phyloP scores from a whole-genome alignment of 35 echinoderm and acorn worm species.

The Ophioderma brevispina region DNA sequence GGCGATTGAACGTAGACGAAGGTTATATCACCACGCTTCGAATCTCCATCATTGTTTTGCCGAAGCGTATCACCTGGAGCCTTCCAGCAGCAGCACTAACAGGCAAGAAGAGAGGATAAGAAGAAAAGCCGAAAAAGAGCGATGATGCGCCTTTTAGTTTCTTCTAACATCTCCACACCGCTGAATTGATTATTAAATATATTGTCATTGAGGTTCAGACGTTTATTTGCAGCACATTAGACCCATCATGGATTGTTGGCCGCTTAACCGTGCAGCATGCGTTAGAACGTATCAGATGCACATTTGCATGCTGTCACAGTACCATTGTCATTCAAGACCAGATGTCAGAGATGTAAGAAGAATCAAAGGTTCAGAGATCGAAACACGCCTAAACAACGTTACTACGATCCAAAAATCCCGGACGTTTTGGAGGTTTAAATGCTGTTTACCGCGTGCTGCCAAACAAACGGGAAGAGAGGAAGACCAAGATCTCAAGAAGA shows the following conservation, averaged over 20 bases:
- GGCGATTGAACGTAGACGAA: too few species aligned
- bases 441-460: slow-evolving; percentile 22
- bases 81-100: background rate
- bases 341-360: background rate
- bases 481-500: background rate
- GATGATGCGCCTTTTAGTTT: background rate
- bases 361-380: background rate
- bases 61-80: slow-evolving; percentile 1
- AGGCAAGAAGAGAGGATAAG: background rate
- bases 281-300: slow-evolving; percentile 4
- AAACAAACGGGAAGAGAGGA: background rate
- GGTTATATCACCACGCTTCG: background rate
- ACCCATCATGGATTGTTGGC: slow-evolving; percentile 51
- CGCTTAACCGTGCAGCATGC: background rate
- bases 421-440: slow-evolving; percentile 52
- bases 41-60: background rate
- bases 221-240: background rate
- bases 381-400: slow-evolving; percentile 23
- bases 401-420: slow-evolving; percentile 48
- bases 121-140: background rate
- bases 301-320: slow-evolving; percentile 32
- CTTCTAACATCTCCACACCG: background rate
- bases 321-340: slow-evolving; percentile 38
- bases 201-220: background rate
- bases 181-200: slow-evolving; percentile 48